These are phyloP conservation scores for Acromyrmex charruanus DNA, from an alignment of 1,140 invertebrate genomes.

Conservation along the genomic window DNA sequence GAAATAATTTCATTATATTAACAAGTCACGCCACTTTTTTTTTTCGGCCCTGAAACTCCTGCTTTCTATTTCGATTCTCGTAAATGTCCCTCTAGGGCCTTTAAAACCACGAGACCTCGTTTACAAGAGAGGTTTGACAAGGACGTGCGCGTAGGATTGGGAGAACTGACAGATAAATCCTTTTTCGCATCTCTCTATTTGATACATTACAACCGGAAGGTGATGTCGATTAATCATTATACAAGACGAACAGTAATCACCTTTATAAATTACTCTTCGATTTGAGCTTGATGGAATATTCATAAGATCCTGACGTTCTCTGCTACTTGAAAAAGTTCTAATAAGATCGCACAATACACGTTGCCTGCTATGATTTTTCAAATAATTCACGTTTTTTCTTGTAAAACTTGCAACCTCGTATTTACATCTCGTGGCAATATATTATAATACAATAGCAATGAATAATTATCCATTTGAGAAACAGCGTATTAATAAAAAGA, in stretches of 20 bases:
- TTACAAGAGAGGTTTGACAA: not conserved
- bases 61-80: not conserved
- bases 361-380: not conserved
- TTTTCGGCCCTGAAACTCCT: not conserved
- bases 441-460: not conserved
- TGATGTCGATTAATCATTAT: constrained; percentile 29
- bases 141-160: not conserved
- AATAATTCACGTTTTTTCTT: not conserved
- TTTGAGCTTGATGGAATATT: constrained; percentile 23
- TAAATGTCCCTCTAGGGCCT: not conserved
- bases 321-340: not conserved
- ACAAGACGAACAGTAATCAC: constrained; percentile 20
- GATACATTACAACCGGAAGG: not conserved
- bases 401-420: not conserved
- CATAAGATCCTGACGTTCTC: not conserved
- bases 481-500: not conserved
- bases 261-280: constrained; percentile 18
- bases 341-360: not conserved
- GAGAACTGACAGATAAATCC: not conserved
- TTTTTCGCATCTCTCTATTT: not conserved
- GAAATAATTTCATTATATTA: not conserved
- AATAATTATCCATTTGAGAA: not conserved
- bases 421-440: not conserved
- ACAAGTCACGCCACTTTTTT: not conserved
- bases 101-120: constrained; percentile 8